Base-by-base conservation (phyloP, 2,888 invertebrate genomes). In the Nebria salina region DNA sequence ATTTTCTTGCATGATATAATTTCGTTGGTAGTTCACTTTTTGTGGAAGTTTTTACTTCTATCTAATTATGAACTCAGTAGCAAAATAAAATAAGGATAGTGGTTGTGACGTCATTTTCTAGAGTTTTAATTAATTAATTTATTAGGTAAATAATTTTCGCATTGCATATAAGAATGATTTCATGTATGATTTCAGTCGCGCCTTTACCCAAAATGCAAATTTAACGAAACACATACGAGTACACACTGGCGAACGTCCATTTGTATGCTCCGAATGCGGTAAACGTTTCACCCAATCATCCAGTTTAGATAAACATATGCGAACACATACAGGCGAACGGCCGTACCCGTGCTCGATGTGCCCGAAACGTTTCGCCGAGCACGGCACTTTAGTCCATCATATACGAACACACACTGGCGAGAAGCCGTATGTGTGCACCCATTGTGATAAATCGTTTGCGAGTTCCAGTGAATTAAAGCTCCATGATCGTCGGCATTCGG, bases 201-300 rank as follows among this genome's bases (percentile, higher is more conserved):
- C 85, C 3, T 87, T 87, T 82, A 84, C 84, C 25, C 86, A 86
- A 82, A 86, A 83, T 77, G 85, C 85, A 0, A 86, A 87, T 82
- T 83, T 87, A 77, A 86, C 84, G 11, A 86, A 86, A 83, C 87
- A 87, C 81, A 84, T 86, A 15, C 81, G 86, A 74, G 84, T 86
- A 11, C 87, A 87, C 78, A 86, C 86, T 6, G 86, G 86, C 4
- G 86, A 87, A 82, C 86, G 86, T 75, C 86, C 86, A 0, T 86
- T 85, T 77, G 82, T 84, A 13, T 87, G 87, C 81, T 82, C 85
- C 13, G 83, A 85, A 75, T 87, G 87, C 76, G 85, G 85, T 54
- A 86, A 86, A 79, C 82, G 84, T 43, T 87, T 86, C 81, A 86
- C 86, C 6, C 86, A 87, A 77, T 85, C 86, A 1, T 85, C 85